Conservation (phyloP, 2,113 vertebrate species). For the Chauna torquata region DNA sequence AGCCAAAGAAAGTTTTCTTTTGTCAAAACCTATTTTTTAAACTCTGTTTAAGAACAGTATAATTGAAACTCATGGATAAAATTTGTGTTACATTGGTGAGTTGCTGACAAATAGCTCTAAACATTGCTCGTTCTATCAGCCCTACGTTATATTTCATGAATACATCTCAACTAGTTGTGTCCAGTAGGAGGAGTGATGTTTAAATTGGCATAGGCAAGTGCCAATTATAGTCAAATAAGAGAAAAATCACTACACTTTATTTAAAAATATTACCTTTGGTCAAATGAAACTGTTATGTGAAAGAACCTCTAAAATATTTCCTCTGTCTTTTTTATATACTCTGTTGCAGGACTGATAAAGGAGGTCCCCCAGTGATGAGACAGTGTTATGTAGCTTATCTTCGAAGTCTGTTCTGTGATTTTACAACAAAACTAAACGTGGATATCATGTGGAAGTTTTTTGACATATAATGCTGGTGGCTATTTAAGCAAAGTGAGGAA, state of each 20-base stretch:
- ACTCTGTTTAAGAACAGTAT: not conserved
- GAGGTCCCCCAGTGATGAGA: not conserved
- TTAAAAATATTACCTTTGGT: not conserved
- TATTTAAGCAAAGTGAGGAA: not conserved
- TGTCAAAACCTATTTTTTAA: not conserved
- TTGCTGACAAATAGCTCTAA: not conserved
- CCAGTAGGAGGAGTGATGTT: not conserved
- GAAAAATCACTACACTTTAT: not conserved
- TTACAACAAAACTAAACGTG: not conserved
- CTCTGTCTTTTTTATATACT: not conserved
- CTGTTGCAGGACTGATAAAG: not conserved
- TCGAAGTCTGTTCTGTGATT: not conserved
- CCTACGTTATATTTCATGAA: not conserved
- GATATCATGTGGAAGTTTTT: not conserved
- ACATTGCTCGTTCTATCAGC: not conserved
- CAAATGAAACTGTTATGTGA: not conserved
- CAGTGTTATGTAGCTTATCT: not conserved
- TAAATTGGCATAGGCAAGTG: not conserved
- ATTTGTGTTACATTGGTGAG: not conserved
- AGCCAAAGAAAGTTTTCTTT: not conserved
- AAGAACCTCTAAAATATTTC: not conserved
- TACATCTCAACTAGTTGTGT: not conserved
- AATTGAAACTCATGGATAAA: not conserved
- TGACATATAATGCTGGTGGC: not conserved
- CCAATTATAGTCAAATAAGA: not conserved